Evolutionary conservation across 1,140 invertebrate species (phyloP).

Genomic region (Drosophila prosaltans): DNA sequence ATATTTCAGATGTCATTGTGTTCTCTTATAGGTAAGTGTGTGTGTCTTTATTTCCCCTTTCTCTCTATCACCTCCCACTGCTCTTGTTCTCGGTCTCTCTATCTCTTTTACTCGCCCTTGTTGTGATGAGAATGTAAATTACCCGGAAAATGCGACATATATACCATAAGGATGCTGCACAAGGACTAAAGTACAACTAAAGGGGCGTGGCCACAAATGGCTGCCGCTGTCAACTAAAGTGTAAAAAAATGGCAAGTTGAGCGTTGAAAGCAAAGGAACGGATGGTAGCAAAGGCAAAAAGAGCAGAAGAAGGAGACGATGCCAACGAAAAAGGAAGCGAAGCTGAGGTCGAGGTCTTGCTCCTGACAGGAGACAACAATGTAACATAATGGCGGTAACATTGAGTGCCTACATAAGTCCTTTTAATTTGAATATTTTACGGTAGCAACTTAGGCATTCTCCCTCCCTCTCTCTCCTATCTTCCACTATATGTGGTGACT

Average conservation of each 20-base stretch:
- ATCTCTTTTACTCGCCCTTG: conserved; percentile 21
- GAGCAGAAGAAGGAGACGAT: conserved; percentile 1
- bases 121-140: conserved; percentile 79
- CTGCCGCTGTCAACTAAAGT: conserved; percentile 76
- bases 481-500: conserved; percentile 16
- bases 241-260: conserved; percentile 77
- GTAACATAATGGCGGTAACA: conserved; percentile 80
- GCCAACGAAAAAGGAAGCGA: conserved; percentile 13
- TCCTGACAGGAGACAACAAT: conserved; percentile 68
- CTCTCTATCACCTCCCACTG: not conserved
- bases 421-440: conserved; percentile 82
- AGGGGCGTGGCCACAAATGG: conserved; percentile 60
- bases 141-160: conserved; percentile 77
- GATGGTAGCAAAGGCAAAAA: not conserved
- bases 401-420: conserved; percentile 82
- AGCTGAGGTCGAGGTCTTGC: conserved; percentile 59
- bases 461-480: not conserved
- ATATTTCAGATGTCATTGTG: conserved; percentile 44
- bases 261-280: conserved; percentile 71
- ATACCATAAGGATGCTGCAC: conserved; percentile 42
- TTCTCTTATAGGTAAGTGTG: conserved; percentile 34
- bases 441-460: conserved; percentile 47
- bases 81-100: conserved; percentile 1
- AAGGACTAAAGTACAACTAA: conserved; percentile 67
- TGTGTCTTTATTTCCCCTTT: conserved; percentile 25